Conservation (phyloP, 92 coral and sea anemone species). For the Parazoanthus atlanticus region DNA sequence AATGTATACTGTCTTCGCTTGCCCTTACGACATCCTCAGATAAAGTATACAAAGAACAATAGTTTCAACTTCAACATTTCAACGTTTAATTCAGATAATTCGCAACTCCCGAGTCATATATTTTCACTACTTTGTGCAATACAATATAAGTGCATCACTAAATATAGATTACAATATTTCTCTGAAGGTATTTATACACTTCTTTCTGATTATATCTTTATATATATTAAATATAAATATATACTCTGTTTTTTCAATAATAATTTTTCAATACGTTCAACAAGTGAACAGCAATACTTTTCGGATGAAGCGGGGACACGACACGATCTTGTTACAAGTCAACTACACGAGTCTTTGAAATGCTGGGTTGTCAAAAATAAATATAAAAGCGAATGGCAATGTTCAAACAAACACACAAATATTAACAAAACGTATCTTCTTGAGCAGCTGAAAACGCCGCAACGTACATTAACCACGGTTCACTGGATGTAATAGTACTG, state of each 20-base stretch:
- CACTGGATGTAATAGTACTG: too few relatives aligned
- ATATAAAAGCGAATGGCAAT: background rate
- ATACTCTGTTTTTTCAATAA: background rate
- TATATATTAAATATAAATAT: slow-evolving; percentile 21
- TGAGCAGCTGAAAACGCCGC: too few relatives aligned
- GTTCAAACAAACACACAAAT: background rate
- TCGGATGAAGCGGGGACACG: background rate
- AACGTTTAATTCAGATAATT: background rate
- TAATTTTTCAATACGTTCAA: background rate
- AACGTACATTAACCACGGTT: too few relatives aligned
- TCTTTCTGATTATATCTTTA: background rate
- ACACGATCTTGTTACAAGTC: too few relatives aligned
- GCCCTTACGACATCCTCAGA: background rate
- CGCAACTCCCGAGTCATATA: background rate
- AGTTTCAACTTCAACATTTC: background rate
- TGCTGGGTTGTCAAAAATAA: background rate
- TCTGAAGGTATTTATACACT: background rate
- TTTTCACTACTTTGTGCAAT: background rate
- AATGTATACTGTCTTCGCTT: background rate
- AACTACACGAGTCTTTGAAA: background rate
- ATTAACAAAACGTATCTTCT: too few relatives aligned
- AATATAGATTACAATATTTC: background rate
- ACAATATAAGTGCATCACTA: background rate
- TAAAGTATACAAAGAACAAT: background rate
- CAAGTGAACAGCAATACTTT: background rate